Evolutionary conservation across 2,113 vertebrate genomes (phyloP).

Genomic region (Caranx ignobilis): DNA sequence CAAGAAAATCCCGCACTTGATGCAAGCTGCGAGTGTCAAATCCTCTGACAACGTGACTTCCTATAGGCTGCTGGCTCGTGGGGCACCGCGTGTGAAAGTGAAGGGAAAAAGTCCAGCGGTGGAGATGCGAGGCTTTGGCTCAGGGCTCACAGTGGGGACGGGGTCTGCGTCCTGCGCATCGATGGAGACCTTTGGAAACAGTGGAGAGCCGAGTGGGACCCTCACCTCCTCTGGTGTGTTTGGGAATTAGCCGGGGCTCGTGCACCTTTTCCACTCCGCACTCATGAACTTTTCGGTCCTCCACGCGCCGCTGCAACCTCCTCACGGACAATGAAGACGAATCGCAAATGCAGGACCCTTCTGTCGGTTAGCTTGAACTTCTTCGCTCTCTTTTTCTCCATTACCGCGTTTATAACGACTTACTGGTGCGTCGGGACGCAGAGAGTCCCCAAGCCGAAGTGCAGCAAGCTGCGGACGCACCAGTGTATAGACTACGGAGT

Average conservation of each 20-base stretch:
- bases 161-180: not conserved
- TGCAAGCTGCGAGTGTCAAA: slow-evolving; percentile 52
- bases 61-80: slow-evolving; percentile 33
- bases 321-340: slow-evolving; percentile 89
- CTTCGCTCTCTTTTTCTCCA: slow-evolving; percentile 82
- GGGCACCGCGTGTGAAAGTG: slow-evolving; percentile 8
- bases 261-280: slow-evolving; percentile 8
- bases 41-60: slow-evolving; percentile 74
- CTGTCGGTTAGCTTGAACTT: slow-evolving; percentile 90
- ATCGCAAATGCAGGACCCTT: slow-evolving; percentile 90
- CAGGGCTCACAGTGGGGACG: not conserved
- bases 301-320: slow-evolving; percentile 24
- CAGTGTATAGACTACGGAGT: slow-evolving; percentile 92
- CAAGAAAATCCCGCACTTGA: slow-evolving; percentile 57
- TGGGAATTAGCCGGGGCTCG: slow-evolving; percentile 13
- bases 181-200: not conserved
- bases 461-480: slow-evolving; percentile 84
- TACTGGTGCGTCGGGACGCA: slow-evolving; percentile 96
- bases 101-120: not conserved
- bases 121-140: slow-evolving; percentile 20
- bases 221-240: not conserved
- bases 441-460: slow-evolving; percentile 85
- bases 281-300: slow-evolving; percentile 58
- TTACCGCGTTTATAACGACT: slow-evolving; percentile 92
- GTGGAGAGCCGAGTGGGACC: slow-evolving; percentile 19